Conservation (phyloP, 2,113 vertebrate species). For the Aplodontia rufa region DNA sequence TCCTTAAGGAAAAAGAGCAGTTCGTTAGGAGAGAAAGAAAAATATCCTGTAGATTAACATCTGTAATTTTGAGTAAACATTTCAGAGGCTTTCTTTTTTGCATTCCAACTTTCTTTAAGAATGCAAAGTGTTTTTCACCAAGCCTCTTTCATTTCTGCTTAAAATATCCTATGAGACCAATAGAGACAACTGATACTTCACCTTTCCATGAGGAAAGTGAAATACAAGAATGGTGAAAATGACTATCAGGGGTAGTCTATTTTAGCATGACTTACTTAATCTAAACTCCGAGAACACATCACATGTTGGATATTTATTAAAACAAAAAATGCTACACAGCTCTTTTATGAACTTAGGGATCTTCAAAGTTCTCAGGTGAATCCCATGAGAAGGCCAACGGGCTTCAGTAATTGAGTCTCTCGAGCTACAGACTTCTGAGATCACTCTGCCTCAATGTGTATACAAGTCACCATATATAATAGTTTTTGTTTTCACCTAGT, state of each 20-base stretch:
- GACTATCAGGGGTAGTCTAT: slow-evolving; percentile 6
- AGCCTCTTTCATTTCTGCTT: slow-evolving; percentile 49
- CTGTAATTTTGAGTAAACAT: background rate
- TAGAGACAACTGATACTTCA: background rate
- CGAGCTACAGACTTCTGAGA: background rate
- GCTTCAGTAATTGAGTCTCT: background rate
- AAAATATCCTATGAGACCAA: slow-evolving; percentile 56
- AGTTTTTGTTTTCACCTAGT: background rate
- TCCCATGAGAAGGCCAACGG: background rate
- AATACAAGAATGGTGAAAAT: slow-evolving; percentile 24
- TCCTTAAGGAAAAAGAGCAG: background rate
- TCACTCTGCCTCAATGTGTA: background rate
- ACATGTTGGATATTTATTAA: background rate
- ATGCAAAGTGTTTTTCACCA: background rate
- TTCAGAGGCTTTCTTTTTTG: background rate
- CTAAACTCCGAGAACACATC: background rate
- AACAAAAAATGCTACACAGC: background rate
- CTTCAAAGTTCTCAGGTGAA: background rate
- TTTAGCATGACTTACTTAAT: background rate
- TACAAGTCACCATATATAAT: background rate
- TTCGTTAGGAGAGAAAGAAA: background rate
- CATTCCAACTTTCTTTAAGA: slow-evolving; percentile 42
- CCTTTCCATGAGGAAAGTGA: slow-evolving; percentile 27
- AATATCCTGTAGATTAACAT: background rate
- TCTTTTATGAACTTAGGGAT: background rate